Evolutionary conservation across 2,797 vertebrate genomes (phyloP), one percentile per base, ranked within the genome.

Genomic region (Pachyuromys duprasi): DNA sequence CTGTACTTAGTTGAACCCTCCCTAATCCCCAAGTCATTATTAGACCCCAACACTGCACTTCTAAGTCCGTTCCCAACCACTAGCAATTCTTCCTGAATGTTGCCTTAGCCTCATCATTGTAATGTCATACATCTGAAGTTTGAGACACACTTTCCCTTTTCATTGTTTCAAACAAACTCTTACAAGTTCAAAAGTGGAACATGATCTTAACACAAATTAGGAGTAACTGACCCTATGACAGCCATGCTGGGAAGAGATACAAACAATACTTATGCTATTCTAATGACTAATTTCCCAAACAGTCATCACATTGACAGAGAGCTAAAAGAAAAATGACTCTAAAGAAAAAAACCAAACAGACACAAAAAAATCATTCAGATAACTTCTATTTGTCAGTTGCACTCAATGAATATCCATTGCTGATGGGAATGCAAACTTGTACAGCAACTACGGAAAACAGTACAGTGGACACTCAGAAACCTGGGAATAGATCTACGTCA

Each of bases 161-260:
- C 42, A 84, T 72, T 18, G 69, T 83, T 83, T 96, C 90, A 84
- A 0, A 69, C 8, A 55, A 78, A 86, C n/a, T 57, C 28, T 69
- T n/a, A 89, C 3, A 93, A 67, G 53, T 45, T 95, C 55, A 86
- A 53, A 74, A 42, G 39, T 78, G 2, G 78, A 14, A 81, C 84
- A 20, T 89, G 69, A 93, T 63, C 12, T 90, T 92, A 79, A 72
- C 65, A 92, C 20, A 31, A 92, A 84, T 86, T 1, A 49, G 20
- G 39, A 95, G 26, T 93, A 90, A 93, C 36, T 81, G 57, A 74
- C 22, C 22, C 22, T 57, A 83, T 2, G 39, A 86, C 49, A 82
- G 28, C 15, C 45, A 15, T 88, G 70, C 13, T 49, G 39, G 63
- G 82, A 91, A 81, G 31, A 94, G 42, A 65, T 1, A 8, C 31